These are phyloP conservation scores for Diachasma alloeum DNA, from an alignment of 1,140 invertebrate species.

Conservation along the genomic window DNA sequence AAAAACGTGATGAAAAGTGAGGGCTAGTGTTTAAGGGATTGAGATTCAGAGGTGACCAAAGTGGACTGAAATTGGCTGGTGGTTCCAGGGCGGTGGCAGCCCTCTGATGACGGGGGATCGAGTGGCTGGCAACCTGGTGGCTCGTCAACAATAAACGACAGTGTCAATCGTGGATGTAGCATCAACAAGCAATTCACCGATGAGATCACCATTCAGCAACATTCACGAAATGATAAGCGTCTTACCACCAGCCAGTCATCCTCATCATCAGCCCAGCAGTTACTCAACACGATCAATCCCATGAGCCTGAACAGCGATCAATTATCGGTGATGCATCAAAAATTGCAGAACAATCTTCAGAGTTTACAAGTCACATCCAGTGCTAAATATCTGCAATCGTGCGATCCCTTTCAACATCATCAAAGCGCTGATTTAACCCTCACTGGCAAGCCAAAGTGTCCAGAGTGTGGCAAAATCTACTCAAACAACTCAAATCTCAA, in stretches of 20 bases:
- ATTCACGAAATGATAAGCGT: conserved; percentile 43
- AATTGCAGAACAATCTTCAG: conserved; percentile 56
- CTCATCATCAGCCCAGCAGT: conserved; percentile 36
- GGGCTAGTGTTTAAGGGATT: conserved; percentile 63
- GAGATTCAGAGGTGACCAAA: conserved; percentile 57
- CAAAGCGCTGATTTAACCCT: conserved; percentile 16
- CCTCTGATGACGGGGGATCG: conserved; percentile 63
- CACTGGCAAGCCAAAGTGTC: conserved; percentile 70
- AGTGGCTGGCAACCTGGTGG: conserved; percentile 55
- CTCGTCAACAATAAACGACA: conserved; percentile 42
- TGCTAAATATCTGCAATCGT: conserved; percentile 55
- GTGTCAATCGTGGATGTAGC: conserved; percentile 47
- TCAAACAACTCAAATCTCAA: conserved; percentile 74
- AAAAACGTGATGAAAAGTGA: conserved; percentile 40
- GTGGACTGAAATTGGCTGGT: conserved; percentile 65
- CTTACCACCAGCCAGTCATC: conserved; percentile 41
- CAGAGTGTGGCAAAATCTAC: conserved; percentile 74
- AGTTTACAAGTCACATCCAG: conserved; percentile 33
- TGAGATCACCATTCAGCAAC: conserved; percentile 30
- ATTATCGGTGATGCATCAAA: conserved; percentile 58
- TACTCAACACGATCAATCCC: conserved; percentile 39
- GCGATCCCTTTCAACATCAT: conserved; percentile 47
- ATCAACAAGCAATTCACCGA: conserved; percentile 45
- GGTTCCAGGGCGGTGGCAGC: conserved; percentile 67
- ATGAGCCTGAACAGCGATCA: conserved; percentile 53